Evolutionary conservation across 2,888 invertebrate genomes (phyloP).

Genomic region (Linyphia triangularis): DNA sequence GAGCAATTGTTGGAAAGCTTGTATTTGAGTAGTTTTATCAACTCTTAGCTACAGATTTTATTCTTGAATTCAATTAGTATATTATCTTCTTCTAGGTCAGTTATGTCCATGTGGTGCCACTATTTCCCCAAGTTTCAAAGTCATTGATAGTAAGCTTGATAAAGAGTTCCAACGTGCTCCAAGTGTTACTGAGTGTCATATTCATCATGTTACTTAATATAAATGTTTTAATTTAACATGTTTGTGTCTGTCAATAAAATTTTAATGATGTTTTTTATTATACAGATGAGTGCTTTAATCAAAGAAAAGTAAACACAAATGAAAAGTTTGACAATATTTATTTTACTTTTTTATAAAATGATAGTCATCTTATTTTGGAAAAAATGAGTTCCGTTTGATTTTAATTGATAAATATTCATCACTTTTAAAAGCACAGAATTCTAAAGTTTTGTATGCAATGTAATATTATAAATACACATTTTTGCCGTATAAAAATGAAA

Average conservation of each 20-base stretch:
- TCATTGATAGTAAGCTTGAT: slow-evolving; percentile 67
- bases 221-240: slow-evolving; percentile 26
- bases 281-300: neutral
- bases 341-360: neutral
- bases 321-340: neutral
- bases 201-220: slow-evolving; percentile 58
- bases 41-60: neutral
- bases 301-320: neutral
- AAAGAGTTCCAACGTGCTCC: slow-evolving; percentile 40
- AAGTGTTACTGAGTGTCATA: slow-evolving; percentile 21
- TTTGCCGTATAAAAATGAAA: neutral
- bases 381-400: neutral
- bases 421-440: slow-evolving; percentile 3
- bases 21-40: neutral
- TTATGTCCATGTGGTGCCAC: slow-evolving; percentile 66
- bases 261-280: slow-evolving; percentile 33
- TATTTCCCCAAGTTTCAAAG: slow-evolving; percentile 67
- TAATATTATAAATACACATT: neutral
- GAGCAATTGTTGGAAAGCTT: neutral
- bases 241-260: slow-evolving; percentile 57
- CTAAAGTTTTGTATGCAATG: neutral
- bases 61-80: too few relatives aligned
- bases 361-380: neutral
- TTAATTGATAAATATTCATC: neutral
- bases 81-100: slow-evolving; percentile 43